Base-by-base conservation (phyloP, 2,888 invertebrate genomes). In the Galerucella calmariensis region DNA sequence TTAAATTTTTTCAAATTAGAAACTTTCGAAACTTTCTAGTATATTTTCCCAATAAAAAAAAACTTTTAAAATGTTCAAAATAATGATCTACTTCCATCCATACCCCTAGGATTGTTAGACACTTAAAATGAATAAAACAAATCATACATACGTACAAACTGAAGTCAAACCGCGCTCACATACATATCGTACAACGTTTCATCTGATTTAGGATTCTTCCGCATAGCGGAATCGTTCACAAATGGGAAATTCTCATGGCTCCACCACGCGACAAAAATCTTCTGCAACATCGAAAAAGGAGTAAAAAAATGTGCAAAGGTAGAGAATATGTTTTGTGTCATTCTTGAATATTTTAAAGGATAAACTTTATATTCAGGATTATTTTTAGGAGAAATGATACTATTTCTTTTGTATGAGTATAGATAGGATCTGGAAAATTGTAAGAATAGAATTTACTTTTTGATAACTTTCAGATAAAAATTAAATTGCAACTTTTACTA, bases 201-300 rank as follows among this genome's bases (percentile, higher is more conserved):
- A 65, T 65, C 71, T 70, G 63, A 65, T 70, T 70, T 65, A 65
- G 71, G 71, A 65, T 71, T 71, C 71, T 58, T 71, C 63, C 65
- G 71, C 71, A 71, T 71, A 56, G 71, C 56, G 58, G 44, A 62
- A 71, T 71, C 58, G 70, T 65, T 65, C 46, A 58, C 71, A 71
- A 71, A 71, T 35, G 35, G 6, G 35, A 35, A 71, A 56, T 71
- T 71, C 65, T 65, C 65, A 14, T 58, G 51, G 62, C 41, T 35
- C 65, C 12, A 14, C 46, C 20, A 16, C 24, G 65, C 56, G 70
- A 63, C 63, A 70, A 53, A 70, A 69, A 35, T 6, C 70, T 44
- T 63, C 65, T 10, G n/a, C 24, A 14, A 5, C 62, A 62, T n/a
- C 62, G 5, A 9, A 62, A 62, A 35, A n/a, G 12, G 62, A 12